phyloP scores from a whole-genome alignment of 2,113 vertebrate species.

The Eira barbara region DNA sequence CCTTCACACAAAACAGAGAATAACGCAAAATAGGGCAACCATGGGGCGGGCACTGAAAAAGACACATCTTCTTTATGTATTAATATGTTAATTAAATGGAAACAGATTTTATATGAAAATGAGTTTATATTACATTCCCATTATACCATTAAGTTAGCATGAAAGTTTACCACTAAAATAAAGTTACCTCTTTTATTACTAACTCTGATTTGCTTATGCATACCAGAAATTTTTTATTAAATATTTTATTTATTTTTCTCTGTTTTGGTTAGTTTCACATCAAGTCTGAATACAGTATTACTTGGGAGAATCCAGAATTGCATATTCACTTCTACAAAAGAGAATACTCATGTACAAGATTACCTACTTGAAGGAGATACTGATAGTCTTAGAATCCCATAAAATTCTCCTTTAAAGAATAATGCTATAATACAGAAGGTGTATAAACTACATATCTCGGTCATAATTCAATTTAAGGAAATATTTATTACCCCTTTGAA shows the following conservation, averaged over 20 bases:
- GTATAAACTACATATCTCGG: neutral
- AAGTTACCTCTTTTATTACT: conserved; percentile 52
- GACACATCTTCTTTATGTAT: neutral
- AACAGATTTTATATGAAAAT: conserved; percentile 49
- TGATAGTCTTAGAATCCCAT: neutral
- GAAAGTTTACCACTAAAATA: conserved; percentile 67
- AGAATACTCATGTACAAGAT: neutral
- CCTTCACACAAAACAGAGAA: neutral
- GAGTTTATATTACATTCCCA: conserved; percentile 52
- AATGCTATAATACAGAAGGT: neutral
- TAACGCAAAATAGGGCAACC: neutral
- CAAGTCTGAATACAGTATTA: neutral
- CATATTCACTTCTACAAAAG: conserved; percentile 27
- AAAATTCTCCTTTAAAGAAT: conserved; percentile 40
- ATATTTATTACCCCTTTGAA: conserved; percentile 8
- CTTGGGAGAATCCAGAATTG: conserved; percentile 26
- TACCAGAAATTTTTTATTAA: conserved; percentile 49
- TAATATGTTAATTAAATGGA: conserved; percentile 27
- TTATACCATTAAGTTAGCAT: conserved; percentile 54
- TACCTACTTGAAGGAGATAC: neutral
- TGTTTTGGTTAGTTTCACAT: conserved; percentile 43
- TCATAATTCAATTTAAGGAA: neutral
- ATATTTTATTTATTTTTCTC: conserved; percentile 62
- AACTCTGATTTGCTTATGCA: conserved; percentile 39
- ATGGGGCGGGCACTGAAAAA: neutral